Percentiles rank a stretch among this genome's conserved stretches.
These are phyloP conservation scores for Mallotus villosus DNA, from an alignment of 2,797 vertebrate species.

Conservation along the genomic window DNA sequence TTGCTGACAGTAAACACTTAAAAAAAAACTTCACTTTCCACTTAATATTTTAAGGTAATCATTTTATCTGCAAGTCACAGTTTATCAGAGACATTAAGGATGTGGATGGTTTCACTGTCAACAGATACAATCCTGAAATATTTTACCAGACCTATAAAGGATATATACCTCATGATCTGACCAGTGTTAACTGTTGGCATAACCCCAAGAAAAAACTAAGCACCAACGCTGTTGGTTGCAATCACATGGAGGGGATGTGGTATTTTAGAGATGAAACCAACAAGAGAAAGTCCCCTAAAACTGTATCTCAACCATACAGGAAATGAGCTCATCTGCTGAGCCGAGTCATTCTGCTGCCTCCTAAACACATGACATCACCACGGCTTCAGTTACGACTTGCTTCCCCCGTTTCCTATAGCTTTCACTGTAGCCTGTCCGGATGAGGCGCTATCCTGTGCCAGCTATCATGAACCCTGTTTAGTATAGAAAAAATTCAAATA, in stretches of 20 bases:
- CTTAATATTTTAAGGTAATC: neutral
- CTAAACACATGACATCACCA: constrained; percentile 48
- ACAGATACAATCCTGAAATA: too few species aligned
- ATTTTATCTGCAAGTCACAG: neutral
- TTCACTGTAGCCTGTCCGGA: neutral
- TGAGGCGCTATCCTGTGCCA: constrained; percentile 18
- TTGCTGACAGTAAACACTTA: neutral
- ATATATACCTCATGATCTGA: too few species aligned
- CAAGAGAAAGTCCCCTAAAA: constrained; percentile 39
- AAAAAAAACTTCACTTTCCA: neutral
- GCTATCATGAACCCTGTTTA: too few species aligned
- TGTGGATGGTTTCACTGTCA: neutral
- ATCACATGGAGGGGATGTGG: neutral
- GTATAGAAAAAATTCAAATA: too few species aligned
- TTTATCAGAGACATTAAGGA: neutral
- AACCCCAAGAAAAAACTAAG: too few species aligned
- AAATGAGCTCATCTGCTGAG: constrained; percentile 59
- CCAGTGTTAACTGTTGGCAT: too few species aligned
- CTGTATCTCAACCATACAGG: constrained; percentile 33
- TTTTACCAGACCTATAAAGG: too few species aligned
- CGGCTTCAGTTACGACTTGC: constrained; percentile 35
- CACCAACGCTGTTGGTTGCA: too few species aligned
- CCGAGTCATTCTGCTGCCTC: constrained; percentile 26
- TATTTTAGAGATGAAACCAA: neutral
- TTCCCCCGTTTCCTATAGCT: constrained; percentile 13